Base-by-base conservation (phyloP, 2,797 vertebrate genomes). In the Sebastes itinus region DNA sequence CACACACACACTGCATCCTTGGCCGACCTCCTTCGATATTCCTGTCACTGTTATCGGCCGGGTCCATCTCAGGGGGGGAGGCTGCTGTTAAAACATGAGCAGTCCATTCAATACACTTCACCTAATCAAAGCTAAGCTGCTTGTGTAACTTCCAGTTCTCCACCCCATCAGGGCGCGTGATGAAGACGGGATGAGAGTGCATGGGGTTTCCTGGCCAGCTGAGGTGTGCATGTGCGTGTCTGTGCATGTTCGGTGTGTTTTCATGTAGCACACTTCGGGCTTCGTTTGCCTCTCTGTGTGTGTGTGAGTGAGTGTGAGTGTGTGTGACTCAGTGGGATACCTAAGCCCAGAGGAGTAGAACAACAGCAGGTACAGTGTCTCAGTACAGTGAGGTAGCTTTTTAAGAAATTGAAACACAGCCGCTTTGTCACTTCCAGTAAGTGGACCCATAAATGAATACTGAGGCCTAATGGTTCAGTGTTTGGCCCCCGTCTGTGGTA, bases 11-110 rank as follows among this genome's bases (percentile, higher is more conserved):
- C 25, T 66, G 62, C 35, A 42, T 81, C 28, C 13, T 20, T 64
- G 56, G 30, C 58, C 38, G 22, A 38, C n/a, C 69, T 86, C 22
- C 73, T 70, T 84, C 18, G 1, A 80, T 84, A 80, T 78, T 80
- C 59, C 78, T 76, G 66, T 82, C 76, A 60, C 70, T 60, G 58
- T 82, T 87, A 88, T 91, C 75, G 77, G 78, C 52, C 1, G 4
- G 71, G 71, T 63, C 38, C 32, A 80, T 90, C 76, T 82, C 54
- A 5, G 66, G 25, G 60, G 58, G 27, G 46, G 58, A 76, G 61
- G 72, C 76, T 80, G 72, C 80, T 77, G 84, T 87, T 86, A 89
- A 82, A 88, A 87, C 87, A 86, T 12, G 83, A 87, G 83, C 78
- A 69, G 82, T 84, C 56, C 64, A 71, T 64, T 88, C 83, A 85